A percentile compares a stretch with the other conserved stretches of the same genome.
Conservation (phyloP, 2,888 invertebrate genomes). For the Steinernema hermaphroditum region DNA sequence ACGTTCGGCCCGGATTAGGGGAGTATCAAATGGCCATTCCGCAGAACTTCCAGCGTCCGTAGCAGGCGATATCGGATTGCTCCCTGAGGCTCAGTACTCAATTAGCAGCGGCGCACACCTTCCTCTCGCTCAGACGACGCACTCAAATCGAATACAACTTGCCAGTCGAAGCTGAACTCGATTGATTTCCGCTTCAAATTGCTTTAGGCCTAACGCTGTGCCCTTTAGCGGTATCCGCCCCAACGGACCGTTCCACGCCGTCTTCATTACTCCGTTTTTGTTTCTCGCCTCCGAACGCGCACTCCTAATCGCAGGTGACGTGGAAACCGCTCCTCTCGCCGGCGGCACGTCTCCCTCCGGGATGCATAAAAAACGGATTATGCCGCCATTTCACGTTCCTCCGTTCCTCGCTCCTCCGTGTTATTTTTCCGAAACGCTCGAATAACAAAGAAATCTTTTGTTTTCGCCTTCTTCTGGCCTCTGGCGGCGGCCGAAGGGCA, state of each 20-base stretch:
- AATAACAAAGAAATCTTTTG: too few relatives aligned
- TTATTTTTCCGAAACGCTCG: too few relatives aligned
- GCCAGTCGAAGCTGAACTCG: background rate
- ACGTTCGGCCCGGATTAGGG: too few relatives aligned
- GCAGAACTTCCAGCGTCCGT: too few relatives aligned
- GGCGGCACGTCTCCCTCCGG: background rate
- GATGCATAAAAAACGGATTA: conserved; percentile 14
- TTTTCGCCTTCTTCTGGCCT: too few relatives aligned
- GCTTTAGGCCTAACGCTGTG: background rate
- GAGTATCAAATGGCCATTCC: too few relatives aligned
- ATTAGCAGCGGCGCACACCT: background rate
- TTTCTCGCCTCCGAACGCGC: background rate
- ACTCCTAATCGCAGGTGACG: conserved; percentile 19
- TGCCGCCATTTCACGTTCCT: background rate
- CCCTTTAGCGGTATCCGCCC: conserved; percentile 17
- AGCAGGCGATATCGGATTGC: too few relatives aligned
- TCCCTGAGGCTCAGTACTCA: background rate
- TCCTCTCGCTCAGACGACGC: too few relatives aligned
- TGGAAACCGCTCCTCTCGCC: background rate
- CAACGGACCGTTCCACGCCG: conserved; percentile 9
- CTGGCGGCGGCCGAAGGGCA: too few relatives aligned
- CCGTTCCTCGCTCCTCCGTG: too few relatives aligned
- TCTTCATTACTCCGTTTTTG: background rate
- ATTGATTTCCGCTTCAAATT: conserved; percentile 31
- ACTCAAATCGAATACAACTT: conserved; percentile 17